Percentiles rank a stretch among this genome's conserved stretches.
These are phyloP conservation scores for Poeciliopsis retropinna DNA, from an alignment of 2,113 vertebrate species.

Conservation along the genomic window DNA sequence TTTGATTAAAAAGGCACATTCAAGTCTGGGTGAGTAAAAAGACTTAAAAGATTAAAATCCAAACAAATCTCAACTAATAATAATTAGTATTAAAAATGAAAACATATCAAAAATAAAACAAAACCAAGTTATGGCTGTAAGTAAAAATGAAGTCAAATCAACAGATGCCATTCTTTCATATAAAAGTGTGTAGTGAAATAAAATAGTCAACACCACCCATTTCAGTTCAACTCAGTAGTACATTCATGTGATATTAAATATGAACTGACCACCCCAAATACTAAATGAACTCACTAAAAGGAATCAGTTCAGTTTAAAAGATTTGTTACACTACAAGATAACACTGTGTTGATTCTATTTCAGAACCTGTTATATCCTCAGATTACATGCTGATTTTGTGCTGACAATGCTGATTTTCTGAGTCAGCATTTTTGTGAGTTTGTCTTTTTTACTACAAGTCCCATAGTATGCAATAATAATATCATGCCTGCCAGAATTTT, in stretches of 20 bases:
- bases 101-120: not conserved
- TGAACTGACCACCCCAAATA: not conserved
- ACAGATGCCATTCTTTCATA: not conserved
- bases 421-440: no score
- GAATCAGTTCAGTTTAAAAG: not conserved
- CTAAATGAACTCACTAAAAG: not conserved
- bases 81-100: not conserved
- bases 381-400: no score
- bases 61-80: not conserved
- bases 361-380: not conserved
- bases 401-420: no score
- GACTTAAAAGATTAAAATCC: not conserved
- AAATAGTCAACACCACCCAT: not conserved
- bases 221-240: not conserved
- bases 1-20: slow-evolving; percentile 8
- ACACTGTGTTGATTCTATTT: not conserved
- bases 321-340: not conserved
- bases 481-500: not conserved
- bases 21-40: not conserved
- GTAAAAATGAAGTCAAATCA: not conserved
- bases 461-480: slow-evolving; percentile 17
- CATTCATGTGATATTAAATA: not conserved
- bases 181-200: not conserved
- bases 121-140: not conserved
- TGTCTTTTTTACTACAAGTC: not conserved